Base-by-base conservation (phyloP, 2,797 vertebrate genomes). In the Brotula barbata region DNA sequence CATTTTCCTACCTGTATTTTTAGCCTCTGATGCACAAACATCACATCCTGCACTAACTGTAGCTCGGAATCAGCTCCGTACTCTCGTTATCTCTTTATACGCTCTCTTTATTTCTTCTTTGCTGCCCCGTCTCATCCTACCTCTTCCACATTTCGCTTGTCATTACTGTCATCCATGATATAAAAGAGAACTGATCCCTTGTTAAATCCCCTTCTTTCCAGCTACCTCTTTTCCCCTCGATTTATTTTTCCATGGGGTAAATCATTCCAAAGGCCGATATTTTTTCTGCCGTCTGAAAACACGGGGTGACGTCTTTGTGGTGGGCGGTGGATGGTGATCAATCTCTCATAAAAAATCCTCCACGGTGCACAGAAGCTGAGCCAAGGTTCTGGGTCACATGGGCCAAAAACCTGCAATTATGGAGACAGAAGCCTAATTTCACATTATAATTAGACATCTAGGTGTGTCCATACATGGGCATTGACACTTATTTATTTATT, bases 271-370 rank as follows among this genome's bases (percentile, higher is more conserved):
- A 14, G 34, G 45, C 58, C 20, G 40, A 53, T 78, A 44, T 64
- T 83, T 79, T 75, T 64, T 49, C 60, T 57, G 70, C 53, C 20
- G 52, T 76, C 49, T 50, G 55, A 70, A 67, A 68, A 75, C 63
- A 68, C 45, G 63, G 49, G 64, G 43, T 82, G 77, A 85, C 64
- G 71, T 87, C 71, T 84, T 78, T 76, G 81, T 65, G 79, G 79
- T 17, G 22, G 49, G 62, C 34, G 60, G 61, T 76, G 66, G 1
- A 46, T 36, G 47, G 58, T 20, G 37, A 74, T 83, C 54, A 47
- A 58, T 77, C 69, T 74, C 49, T 52, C 23, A 28, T 14, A 47
- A 70, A 64, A 10, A 39, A 5, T 11, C 37, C 46, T 64, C 13
- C 4, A 22, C 11, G 41, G 25, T 53, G 19, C 56, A 66, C 1